phyloP scores from a whole-genome alignment of 2,888 invertebrate genomes.

The Pollenia labialis region DNA sequence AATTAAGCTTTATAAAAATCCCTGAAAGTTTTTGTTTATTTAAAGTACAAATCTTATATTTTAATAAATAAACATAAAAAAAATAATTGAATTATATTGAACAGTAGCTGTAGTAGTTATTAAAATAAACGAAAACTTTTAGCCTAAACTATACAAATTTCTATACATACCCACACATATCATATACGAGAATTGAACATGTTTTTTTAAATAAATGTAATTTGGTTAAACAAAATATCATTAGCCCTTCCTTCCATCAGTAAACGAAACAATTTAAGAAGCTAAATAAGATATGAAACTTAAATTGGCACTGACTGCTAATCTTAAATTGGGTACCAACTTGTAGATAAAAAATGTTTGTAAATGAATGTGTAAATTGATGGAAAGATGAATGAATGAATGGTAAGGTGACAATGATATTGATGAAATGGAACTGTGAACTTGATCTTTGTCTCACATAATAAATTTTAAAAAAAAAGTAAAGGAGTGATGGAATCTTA shows the following conservation, averaged over 20 bases:
- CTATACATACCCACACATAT: not conserved
- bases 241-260: not conserved
- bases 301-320: not conserved
- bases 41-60: too few relatives aligned
- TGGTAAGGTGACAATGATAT: not conserved
- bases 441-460: not conserved
- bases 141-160: not conserved
- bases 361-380: not conserved
- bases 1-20: too few relatives aligned
- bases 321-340: not conserved
- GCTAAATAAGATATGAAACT: not conserved
- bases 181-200: not conserved
- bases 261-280: slow-evolving; percentile 1
- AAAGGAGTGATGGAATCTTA: not conserved
- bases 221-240: not conserved
- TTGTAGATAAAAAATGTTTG: not conserved
- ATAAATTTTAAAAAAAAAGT: not conserved
- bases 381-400: not conserved
- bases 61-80: too few relatives aligned
- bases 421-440: slow-evolving; percentile 17
- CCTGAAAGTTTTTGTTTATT: too few relatives aligned
- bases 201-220: not conserved
- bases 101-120: too few relatives aligned
- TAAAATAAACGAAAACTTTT: not conserved
- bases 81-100: too few relatives aligned